Evolutionary conservation across 2,888 invertebrate species (phyloP), one percentile per base, ranked within the genome.

Genomic region (Conops quadrifasciatus): DNA sequence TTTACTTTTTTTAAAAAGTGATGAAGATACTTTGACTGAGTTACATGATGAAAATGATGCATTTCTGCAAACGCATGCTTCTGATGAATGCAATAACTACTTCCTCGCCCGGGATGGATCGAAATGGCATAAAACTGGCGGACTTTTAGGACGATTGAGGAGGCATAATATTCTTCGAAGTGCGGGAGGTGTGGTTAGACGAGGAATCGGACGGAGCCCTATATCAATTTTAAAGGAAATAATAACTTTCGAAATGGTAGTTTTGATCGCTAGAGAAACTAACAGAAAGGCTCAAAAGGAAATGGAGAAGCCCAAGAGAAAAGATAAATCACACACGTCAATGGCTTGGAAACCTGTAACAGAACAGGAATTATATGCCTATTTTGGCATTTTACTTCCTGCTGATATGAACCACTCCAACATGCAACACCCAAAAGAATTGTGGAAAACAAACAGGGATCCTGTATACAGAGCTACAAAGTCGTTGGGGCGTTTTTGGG

Each of bases 401-500:
- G 45, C 24, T 24, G 45, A 21, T 16, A 13, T 13, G 15, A 28
- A 26, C 30, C 9, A 2, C 16, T 15, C 19, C 3, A 15, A 15
- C 16, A n/a, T 28, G 58, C n/a, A n/a, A 49, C 66, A 19, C 51
- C 2, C 19, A 53, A 19, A 16, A 28, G 47, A 30, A 51, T 45
- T 21, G 45, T 65, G 26, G 47, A 53, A 28, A 45, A 45, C 63
- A 5, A 26, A 11, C 16, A 0, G 19, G 1, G 21, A 63, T 60
- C 28, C 64, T 24, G n/a, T 49, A 45, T 47, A 47, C 43, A 30
- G 59, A 47, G 13, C 59, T 24, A 11, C 58, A 45, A 67, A 24
- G 56, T 2, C 19, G 28, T n/a, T 67, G 7, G 21, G 30, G 24
- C 59, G 68, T 9, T 68, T 60, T 68, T 68, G 47, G 68, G 47